These are phyloP conservation scores for Drosophila ambigua DNA, from an alignment of 1,140 invertebrate species.

Conservation along the genomic window DNA sequence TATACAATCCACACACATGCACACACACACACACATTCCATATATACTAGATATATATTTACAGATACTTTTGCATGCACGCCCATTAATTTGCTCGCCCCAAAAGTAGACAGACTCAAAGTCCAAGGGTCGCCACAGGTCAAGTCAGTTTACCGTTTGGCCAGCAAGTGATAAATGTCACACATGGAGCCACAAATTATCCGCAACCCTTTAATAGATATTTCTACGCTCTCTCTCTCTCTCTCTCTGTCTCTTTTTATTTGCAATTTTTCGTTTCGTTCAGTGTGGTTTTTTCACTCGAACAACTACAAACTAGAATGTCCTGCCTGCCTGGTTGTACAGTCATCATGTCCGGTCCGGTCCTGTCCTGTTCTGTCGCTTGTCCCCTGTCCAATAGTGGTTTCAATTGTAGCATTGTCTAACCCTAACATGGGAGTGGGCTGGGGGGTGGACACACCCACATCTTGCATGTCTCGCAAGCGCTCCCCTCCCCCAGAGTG, in stretches of 20 bases:
- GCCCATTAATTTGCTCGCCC: too few species aligned
- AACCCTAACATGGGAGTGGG: background rate
- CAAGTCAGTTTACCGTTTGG: too few species aligned
- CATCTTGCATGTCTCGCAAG: constrained; percentile 46
- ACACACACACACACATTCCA: too few species aligned
- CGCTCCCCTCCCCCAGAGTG: background rate
- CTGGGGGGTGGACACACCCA: constrained; percentile 30
- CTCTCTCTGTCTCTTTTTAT: too few species aligned
- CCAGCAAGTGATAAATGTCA: too few species aligned
- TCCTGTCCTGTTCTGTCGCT: constrained; percentile 23
- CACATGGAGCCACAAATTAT: too few species aligned
- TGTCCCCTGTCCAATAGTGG: background rate
- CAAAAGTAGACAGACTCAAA: too few species aligned
- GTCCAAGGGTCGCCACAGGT: too few species aligned
- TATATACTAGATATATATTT: too few species aligned
- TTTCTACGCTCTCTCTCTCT: too few species aligned
- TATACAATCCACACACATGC: background rate
- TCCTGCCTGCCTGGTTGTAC: constrained; percentile 29
- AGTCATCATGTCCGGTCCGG: constrained; percentile 24
- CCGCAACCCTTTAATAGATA: too few species aligned
- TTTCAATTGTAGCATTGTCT: background rate
- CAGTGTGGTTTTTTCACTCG: constrained; percentile 18
- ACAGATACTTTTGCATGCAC: too few species aligned
- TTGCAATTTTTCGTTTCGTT: background rate
- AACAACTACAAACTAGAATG: constrained; percentile 25